Evolutionary conservation across 2,797 vertebrate species (phyloP).

Genomic region (Prunella strophiata): DNA sequence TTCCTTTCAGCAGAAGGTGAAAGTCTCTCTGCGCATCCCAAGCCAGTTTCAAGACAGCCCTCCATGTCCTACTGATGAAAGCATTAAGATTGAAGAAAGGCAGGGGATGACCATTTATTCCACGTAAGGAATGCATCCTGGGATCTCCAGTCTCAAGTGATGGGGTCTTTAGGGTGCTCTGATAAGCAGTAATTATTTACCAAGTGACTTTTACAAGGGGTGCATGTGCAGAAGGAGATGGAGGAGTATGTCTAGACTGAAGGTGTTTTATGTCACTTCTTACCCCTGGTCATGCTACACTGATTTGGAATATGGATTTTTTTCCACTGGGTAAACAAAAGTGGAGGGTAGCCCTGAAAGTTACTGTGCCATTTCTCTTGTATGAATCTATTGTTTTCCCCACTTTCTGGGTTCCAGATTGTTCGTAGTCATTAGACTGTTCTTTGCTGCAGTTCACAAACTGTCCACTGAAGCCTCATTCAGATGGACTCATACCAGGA

Average conservation of each 20-base stretch:
- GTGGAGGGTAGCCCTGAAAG: neutral
- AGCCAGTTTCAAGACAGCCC: constrained; percentile 81
- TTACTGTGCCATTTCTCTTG: neutral
- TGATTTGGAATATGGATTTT: neutral
- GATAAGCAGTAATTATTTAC: neutral
- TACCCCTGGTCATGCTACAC: neutral
- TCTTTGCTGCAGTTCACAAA: neutral
- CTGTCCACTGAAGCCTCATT: neutral
- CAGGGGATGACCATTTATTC: constrained; percentile 88
- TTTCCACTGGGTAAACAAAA: neutral
- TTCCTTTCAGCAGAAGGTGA: constrained; percentile 84
- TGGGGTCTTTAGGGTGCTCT: neutral
- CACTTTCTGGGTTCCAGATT: neutral
- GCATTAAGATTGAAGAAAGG: constrained; percentile 84
- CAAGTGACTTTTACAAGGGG: neutral
- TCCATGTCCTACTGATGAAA: constrained; percentile 80
- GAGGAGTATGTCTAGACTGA: neutral
- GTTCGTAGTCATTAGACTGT: neutral
- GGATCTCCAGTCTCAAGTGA: neutral
- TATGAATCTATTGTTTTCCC: neutral
- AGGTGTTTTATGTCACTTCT: neutral
- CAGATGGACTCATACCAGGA: neutral
- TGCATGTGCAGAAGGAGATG: neutral
- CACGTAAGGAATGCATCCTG: constrained; percentile 74
- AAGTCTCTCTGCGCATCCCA: constrained; percentile 85